phyloP scores from a whole-genome alignment of 2,888 invertebrate genomes.

The Omphaloscelis lunosa region DNA sequence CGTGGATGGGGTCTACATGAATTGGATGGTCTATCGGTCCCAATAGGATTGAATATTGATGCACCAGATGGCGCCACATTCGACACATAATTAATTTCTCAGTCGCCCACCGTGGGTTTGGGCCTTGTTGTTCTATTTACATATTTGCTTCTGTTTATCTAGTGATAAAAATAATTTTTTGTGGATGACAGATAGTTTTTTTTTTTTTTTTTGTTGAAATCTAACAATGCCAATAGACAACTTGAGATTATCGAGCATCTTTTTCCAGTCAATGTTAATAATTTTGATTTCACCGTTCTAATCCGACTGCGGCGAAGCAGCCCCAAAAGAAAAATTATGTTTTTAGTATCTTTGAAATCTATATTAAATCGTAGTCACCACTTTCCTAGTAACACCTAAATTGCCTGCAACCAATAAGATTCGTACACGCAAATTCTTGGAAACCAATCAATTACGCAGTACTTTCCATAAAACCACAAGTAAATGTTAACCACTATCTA shows the following conservation, averaged over 20 bases:
- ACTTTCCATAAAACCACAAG: slow-evolving; percentile 48
- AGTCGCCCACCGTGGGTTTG: slow-evolving; percentile 74
- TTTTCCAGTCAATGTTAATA: no score
- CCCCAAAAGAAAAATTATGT: no score
- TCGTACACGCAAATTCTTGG: not conserved
- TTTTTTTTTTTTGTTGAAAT: not conserved
- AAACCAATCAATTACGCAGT: not conserved
- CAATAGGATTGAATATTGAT: slow-evolving; percentile 89
- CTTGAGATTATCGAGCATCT: no score
- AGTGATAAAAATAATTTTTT: slow-evolving; percentile 23
- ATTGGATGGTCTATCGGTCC: slow-evolving; percentile 76
- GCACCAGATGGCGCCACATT: slow-evolving; percentile 87
- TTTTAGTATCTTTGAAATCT: not conserved
- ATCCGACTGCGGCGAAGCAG: no score
- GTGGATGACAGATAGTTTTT: not conserved
- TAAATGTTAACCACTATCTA: slow-evolving; percentile 28
- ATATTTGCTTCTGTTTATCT: slow-evolving; percentile 42
- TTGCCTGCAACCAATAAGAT: not conserved
- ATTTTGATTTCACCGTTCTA: no score
- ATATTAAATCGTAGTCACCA: not conserved
- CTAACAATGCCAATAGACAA: no score
- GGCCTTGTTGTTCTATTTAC: slow-evolving; percentile 66
- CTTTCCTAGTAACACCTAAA: not conserved
- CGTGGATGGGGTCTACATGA: slow-evolving; percentile 69
- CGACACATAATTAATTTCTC: slow-evolving; percentile 88